These are phyloP conservation scores for Drosophila neonasuta DNA, from an alignment of 2,888 invertebrate genomes.

Conservation along the genomic window DNA sequence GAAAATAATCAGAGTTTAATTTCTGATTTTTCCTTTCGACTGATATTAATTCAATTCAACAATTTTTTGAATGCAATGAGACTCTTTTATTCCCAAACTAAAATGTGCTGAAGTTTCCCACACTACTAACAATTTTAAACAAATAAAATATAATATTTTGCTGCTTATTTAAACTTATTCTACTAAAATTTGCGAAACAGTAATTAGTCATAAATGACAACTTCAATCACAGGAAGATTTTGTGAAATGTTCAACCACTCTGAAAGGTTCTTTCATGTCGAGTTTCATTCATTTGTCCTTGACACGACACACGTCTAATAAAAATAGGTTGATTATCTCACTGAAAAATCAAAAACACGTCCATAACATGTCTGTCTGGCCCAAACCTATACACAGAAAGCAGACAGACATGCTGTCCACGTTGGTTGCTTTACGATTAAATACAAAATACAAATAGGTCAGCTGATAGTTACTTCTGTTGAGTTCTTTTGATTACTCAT, in stretches of 20 bases:
- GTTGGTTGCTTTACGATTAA: constrained; percentile 5
- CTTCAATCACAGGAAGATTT: neutral
- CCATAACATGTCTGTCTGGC: constrained; percentile 17
- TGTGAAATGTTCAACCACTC: neutral
- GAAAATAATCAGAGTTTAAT: too few relatives aligned
- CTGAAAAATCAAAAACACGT: constrained; percentile 31
- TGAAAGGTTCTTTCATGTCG: constrained; percentile 7
- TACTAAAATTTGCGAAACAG: neutral
- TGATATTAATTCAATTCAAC: too few relatives aligned
- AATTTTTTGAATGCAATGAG: too few relatives aligned
- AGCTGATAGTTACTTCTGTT: constrained; percentile 6
- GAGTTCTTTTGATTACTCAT: constrained; percentile 27
- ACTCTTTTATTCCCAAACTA: too few relatives aligned
- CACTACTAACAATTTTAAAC: too few relatives aligned
- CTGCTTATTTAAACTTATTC: neutral
- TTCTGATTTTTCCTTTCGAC: too few relatives aligned
- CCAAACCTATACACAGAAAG: neutral
- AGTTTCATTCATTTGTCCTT: constrained; percentile 5
- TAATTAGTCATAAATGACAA: neutral
- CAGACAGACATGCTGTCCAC: constrained; percentile 2
- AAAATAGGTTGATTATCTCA: constrained; percentile 20
- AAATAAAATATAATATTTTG: neutral
- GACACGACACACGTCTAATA: constrained; percentile 15
- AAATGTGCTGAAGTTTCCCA: too few relatives aligned
- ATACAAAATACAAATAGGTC: constrained; percentile 4